These are phyloP conservation scores for Lepidotrigona ventralis DNA, from an alignment of 1,140 invertebrate species.

Conservation along the genomic window DNA sequence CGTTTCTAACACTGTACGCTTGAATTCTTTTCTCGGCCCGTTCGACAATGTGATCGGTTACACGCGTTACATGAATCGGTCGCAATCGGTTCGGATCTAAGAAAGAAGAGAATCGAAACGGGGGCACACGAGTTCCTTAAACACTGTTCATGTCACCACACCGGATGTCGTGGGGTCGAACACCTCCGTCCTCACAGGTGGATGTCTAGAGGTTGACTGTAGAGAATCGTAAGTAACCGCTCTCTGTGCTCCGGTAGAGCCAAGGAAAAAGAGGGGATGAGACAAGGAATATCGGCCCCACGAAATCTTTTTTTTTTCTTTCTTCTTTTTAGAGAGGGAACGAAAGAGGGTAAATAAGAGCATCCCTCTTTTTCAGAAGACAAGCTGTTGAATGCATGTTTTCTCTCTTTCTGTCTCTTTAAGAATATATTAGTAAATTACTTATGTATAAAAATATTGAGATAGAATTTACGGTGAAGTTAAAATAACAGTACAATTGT, in stretches of 20 bases:
- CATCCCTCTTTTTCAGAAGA: neutral
- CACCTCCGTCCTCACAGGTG: constrained; percentile 79
- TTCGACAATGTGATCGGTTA: constrained; percentile 26
- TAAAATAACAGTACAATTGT: neutral
- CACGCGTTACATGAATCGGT: constrained; percentile 57
- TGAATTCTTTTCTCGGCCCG: constrained; percentile 50
- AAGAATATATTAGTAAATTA: neutral
- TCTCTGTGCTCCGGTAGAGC: constrained; percentile 68
- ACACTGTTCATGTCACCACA: constrained; percentile 77
- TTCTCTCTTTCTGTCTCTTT: too few species aligned
- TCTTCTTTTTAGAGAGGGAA: constrained; percentile 39
- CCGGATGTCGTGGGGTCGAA: constrained; percentile 76
- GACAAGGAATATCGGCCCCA: constrained; percentile 56
- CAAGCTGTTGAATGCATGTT: too few species aligned
- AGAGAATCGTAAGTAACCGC: constrained; percentile 76
- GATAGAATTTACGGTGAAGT: too few species aligned
- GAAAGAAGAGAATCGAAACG: constrained; percentile 34
- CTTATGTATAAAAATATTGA: neutral
- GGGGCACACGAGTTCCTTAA: constrained; percentile 68
- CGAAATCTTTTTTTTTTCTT: constrained; percentile 54
- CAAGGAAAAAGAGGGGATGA: constrained; percentile 57
- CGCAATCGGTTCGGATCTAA: neutral
- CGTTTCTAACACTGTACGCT: constrained; percentile 32
- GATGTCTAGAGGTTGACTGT: constrained; percentile 80
- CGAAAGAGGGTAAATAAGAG: constrained; percentile 47